Percentiles rank a stretch among this genome's conserved stretches.
Evolutionary conservation across 2,113 vertebrate genomes (phyloP).

Genomic region (Ariopsis seemanni): DNA sequence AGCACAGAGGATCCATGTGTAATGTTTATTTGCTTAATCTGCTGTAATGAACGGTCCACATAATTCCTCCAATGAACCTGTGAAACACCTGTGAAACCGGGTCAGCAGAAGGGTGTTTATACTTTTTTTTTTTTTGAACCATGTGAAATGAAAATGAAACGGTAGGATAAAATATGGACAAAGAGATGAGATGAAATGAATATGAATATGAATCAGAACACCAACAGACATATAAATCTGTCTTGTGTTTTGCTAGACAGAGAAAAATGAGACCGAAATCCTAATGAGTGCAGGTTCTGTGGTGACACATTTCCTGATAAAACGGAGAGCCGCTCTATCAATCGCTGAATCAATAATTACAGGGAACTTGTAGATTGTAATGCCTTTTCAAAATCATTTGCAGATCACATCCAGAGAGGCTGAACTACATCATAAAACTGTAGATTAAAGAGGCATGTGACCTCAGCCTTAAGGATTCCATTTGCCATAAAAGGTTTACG

Average conservation of each 20-base stretch:
- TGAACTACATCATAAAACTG: background rate
- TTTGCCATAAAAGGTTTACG: background rate
- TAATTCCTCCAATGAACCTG: background rate
- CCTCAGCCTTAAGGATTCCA: background rate
- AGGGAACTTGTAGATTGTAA: background rate
- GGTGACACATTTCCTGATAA: background rate
- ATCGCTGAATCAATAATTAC: slow-evolving; percentile 10
- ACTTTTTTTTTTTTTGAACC: background rate
- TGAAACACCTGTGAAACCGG: background rate
- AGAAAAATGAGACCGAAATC: background rate
- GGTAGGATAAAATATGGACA: background rate
- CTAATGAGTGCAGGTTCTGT: slow-evolving; percentile 4
- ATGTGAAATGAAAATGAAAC: background rate
- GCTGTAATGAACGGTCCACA: background rate
- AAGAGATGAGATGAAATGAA: background rate
- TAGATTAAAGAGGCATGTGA: background rate
- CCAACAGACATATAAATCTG: slow-evolving; percentile 2
- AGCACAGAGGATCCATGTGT: background rate
- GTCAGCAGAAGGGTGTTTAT: background rate
- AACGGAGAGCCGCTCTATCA: background rate
- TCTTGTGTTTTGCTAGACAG: background rate
- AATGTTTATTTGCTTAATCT: slow-evolving; percentile 3
- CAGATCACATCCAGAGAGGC: background rate
- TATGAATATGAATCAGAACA: background rate
- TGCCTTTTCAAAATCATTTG: slow-evolving; percentile 11